Evolutionary conservation across 2,113 vertebrate genomes (phyloP), one percentile per base, ranked within the genome.

Genomic region (Erinaceus europaeus): DNA sequence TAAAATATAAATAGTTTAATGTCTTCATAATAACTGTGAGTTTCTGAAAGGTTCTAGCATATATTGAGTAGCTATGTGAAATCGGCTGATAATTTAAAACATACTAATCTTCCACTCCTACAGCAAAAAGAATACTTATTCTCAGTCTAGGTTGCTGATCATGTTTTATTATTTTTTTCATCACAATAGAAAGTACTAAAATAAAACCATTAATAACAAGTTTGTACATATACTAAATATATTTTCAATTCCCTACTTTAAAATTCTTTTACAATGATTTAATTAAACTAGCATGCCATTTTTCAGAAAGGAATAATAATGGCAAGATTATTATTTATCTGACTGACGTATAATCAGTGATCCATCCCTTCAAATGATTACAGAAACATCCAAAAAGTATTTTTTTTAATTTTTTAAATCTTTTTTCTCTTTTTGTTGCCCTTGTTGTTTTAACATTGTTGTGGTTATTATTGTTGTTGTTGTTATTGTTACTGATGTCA

Each of bases 331-430:
- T 94, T 78, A 96, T 96, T 96, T 87, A 95, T 96, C 90, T 95
- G 75, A 84, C 44, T 96, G 93, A 94, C 94, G 88, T 86, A 95
- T 93, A 95, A 97, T 94, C 94, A 96, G 94, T 96, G 93, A 95
- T 94, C 90, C 86, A 93, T 84, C 87, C 89, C 93, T 94, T 95
- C 95, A 97, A 95, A 97, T 95, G 93, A 95, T 89, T 90, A 93
- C 84, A 92, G 96, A 96, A 94, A 83, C 95, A 95, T 95, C 94
- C 93, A 96, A 94, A 79, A 53, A 55, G 18, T 20, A 23, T 21
- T 55, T 55, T 23, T 55, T n/a, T n/a, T n/a, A n/a, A n/a, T n/a
- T n/a, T n/a, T n/a, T n/a, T n/a, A n/a, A n/a, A n/a, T n/a, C n/a
- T n/a, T n/a, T n/a, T n/a, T n/a, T n/a, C n/a, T n/a, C n/a, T n/a